Base-by-base conservation (phyloP, 2,797 vertebrate species). In the Peromyscus nudipes region DNA sequence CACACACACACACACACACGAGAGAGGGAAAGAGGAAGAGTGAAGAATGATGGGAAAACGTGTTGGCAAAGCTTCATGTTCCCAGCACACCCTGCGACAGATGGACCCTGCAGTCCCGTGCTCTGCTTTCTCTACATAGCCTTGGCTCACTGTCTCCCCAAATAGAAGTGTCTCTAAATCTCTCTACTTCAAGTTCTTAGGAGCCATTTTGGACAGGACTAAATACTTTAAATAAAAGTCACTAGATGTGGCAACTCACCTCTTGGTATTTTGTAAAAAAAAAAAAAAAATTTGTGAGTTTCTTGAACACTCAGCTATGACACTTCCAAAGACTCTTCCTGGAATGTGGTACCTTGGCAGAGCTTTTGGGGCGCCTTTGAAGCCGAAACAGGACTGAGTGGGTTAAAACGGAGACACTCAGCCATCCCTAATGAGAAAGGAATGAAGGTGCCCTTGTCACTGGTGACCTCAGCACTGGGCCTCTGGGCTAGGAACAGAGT, bases 161-260 rank as follows among this genome's bases (percentile, higher is more conserved):
- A 37, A 46, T 34, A 37, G 14, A 55, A 2, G 34, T 55, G n/a
- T 13, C 80, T 88, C 85, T 34, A 40, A 60, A 31, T 73, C 71
- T 73, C 81, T n/a, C 0, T 60, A 0, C 37, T 64, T 69, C 14
- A 10, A 65, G 73, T 14, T 57, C 55, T 46, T 43, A 62, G 91
- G 89, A 92, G 92, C 7, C 13, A 60, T 91, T 62, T 62, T n/a
- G 31, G 73, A 69, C 11, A 27, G 17, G 21, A 60, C 67, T 73
- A 64, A 91, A 57, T 40, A 43, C 46, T 23, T 55, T 29, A 2
- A 67, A 69, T 96, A 95, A 92, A 89, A 29, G 27, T 29, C 87
- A 31, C 55, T 55, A 16, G 57, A 37, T 65, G 94, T 13, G 43
- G 60, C 49, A 14, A 75, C 85, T 64, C 13, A 14, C 65, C 87